Evolutionary conservation across 2,113 vertebrate species (phyloP), one percentile per base, ranked within the genome.

Genomic region (Lepus europaeus): DNA sequence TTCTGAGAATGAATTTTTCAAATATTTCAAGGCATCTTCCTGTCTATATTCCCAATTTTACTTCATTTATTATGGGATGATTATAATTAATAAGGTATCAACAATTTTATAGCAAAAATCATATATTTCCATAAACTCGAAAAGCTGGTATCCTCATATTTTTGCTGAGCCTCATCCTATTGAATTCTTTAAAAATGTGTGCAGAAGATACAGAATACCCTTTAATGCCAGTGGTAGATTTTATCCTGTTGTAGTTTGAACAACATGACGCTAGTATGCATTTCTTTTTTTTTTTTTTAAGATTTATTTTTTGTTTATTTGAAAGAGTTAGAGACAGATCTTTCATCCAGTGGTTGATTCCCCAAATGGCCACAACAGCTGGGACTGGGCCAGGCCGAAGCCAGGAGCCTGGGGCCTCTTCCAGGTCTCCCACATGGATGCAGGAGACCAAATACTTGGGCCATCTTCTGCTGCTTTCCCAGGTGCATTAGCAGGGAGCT

Each of bases 1-100:
- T 13, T 4, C 20, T 90, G 59, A 81, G 27, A 85, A 59, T 59
- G 56, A 93, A 56, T 76, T 83, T 49, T 94, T 78, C 86, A 63
- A 91, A 66, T 76, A 87, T 16, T 59, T 59, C 56, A 59, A 59
- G 45, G 56, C 56, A 20, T 73, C 31, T 61, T 94, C 19, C 66
- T 87, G 14, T 88, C 13, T 84, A 64, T 3, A 69, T 95, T 72
- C 12, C 33, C 68, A 61, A 33, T 29, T 92, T 76, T 76, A 76
- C 83, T 61, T 22, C 11, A 81, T 5, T 49, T 83, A 86, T 56
- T 68, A 64, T 92, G 8, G 7, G 12, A 59, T 93, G 4, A 39
- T 51, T 6, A 74, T 20, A 74, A 10, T 76, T 81, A 82, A 89
- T 29, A 89, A 79, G 76, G 6, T 27, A 72, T 59, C 10, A 87